Evolutionary conservation across 2,797 vertebrate genomes (phyloP).

Genomic region (Semaprochilodus insignis): DNA sequence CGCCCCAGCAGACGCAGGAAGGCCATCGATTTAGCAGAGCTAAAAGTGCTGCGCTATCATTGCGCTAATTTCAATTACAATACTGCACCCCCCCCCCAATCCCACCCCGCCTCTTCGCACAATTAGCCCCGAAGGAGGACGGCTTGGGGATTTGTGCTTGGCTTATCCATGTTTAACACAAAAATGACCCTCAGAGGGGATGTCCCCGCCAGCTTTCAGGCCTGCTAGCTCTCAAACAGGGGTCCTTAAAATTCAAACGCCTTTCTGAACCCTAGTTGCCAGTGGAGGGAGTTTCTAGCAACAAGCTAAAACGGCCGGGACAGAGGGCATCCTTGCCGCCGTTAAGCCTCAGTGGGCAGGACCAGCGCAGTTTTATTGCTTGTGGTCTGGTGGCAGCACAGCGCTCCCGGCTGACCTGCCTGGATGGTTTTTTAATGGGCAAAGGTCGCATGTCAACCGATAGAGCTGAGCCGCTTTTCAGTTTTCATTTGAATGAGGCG

Average conservation of each 20-base stretch:
- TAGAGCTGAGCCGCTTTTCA: too few relatives aligned
- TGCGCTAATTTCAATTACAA: conserved; percentile 53
- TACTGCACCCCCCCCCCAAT: neutral
- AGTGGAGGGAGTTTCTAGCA: too few relatives aligned
- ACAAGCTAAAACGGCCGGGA: neutral
- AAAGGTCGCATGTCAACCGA: too few relatives aligned
- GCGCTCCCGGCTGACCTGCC: too few relatives aligned
- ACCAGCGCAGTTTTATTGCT: too few relatives aligned
- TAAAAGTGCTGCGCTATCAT: conserved; percentile 50
- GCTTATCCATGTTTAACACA: neutral
- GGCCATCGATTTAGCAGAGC: conserved; percentile 33
- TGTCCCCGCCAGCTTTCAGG: neutral
- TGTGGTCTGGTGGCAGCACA: too few relatives aligned
- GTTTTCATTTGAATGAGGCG: too few relatives aligned
- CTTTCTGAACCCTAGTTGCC: neutral
- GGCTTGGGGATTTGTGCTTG: neutral
- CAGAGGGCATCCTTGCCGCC: too few relatives aligned
- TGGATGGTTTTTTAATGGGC: too few relatives aligned
- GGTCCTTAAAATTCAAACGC: neutral
- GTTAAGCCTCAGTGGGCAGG: too few relatives aligned
- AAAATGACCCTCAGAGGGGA: neutral
- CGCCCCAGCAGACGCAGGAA: neutral
- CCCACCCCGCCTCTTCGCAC: neutral
- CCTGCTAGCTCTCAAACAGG: too few relatives aligned
- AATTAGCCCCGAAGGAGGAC: neutral